A percentile compares a stretch with the other conserved stretches of the same genome.
Evolutionary conservation across 2,797 vertebrate species (phyloP).

Genomic region (Phaenicophaeus curvirostris): DNA sequence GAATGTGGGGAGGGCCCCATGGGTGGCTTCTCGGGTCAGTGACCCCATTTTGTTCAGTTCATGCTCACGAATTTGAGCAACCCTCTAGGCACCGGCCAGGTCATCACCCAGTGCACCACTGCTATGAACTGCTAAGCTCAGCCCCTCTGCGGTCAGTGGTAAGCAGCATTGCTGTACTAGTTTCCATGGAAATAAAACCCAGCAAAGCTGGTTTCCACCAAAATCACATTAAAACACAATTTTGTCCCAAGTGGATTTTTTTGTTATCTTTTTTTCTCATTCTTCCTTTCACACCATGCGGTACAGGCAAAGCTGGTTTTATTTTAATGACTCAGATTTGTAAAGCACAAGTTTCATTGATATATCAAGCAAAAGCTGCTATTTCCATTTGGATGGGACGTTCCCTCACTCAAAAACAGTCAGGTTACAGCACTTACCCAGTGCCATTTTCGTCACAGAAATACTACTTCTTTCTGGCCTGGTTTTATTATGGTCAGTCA

Average conservation of each 20-base stretch:
- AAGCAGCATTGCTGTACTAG: not conserved
- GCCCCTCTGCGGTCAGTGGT: constrained; percentile 23
- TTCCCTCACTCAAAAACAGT: not conserved
- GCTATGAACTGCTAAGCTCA: not conserved
- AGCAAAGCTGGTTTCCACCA: constrained; percentile 47
- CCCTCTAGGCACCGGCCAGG: not conserved
- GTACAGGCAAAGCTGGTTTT: not conserved
- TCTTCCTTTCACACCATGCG: not conserved
- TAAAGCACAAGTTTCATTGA: not conserved
- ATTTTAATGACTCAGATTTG: not conserved
- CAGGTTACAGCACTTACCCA: not conserved
- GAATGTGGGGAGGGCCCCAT: not conserved
- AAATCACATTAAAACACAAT: constrained; percentile 29
- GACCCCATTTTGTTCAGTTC: not conserved
- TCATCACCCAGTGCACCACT: not conserved
- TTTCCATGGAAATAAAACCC: constrained; percentile 75
- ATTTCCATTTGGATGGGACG: not conserved
- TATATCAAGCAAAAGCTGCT: not conserved
- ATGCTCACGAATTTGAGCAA: not conserved
- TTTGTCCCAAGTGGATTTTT: constrained; percentile 19
- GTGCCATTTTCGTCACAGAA: not conserved
- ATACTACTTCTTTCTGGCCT: not conserved
- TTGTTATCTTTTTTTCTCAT: constrained; percentile 13
- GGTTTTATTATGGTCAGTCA: not conserved
- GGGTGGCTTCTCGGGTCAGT: not conserved